phyloP scores from a whole-genome alignment of 2,888 invertebrate species.

The Machimus rusticus region DNA sequence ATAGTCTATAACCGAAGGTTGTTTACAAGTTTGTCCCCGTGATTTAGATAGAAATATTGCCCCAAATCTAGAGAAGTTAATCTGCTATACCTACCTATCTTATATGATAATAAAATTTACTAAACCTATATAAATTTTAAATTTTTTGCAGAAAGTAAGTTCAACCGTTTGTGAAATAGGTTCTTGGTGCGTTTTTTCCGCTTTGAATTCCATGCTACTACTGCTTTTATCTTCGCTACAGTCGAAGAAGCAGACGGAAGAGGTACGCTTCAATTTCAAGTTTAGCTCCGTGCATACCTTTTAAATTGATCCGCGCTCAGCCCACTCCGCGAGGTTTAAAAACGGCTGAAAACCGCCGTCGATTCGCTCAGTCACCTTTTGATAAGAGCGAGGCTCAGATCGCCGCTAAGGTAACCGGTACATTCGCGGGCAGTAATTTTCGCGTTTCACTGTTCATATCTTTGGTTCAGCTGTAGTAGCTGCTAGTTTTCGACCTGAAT shows the following conservation, averaged over 20 bases:
- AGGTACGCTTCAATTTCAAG: not conserved
- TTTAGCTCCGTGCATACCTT: not conserved
- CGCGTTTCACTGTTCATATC: not conserved
- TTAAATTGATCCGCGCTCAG: not conserved
- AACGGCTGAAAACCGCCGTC: not conserved
- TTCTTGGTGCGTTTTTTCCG: not conserved
- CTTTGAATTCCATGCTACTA: not conserved
- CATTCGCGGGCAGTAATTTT: not conserved
- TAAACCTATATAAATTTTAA: not conserved
- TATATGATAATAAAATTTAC: too few species aligned
- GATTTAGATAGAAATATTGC: too few species aligned
- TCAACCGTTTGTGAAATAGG: not conserved
- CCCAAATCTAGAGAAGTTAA: too few species aligned
- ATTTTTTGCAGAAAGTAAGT: not conserved
- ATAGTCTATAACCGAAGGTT: too few species aligned
- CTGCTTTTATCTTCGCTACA: not conserved
- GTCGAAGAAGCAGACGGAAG: not conserved
- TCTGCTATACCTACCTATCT: too few species aligned
- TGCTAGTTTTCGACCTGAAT: not conserved
- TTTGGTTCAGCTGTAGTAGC: not conserved
- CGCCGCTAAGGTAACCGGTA: not conserved
- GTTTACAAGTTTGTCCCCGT: too few species aligned
- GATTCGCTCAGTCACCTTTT: slow-evolving; percentile 16
- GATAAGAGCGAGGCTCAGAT: not conserved
- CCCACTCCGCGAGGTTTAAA: not conserved